Evolutionary conservation across 2,113 vertebrate species (phyloP).

Genomic region (Macquaria australasica): DNA sequence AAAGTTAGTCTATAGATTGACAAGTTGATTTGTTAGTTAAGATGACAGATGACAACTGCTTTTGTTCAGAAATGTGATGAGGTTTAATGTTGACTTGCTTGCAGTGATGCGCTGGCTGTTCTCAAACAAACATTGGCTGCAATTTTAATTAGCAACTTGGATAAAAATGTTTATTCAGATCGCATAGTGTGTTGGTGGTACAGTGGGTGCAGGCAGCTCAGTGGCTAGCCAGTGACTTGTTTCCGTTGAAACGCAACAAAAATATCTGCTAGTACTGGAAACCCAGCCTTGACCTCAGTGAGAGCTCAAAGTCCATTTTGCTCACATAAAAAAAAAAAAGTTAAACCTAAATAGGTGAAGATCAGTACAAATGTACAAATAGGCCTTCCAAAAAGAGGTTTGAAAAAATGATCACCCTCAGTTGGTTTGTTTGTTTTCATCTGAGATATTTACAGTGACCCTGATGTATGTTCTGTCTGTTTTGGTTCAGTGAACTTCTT

Average conservation of each 20-base stretch:
- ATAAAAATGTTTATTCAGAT: slow-evolving; percentile 43
- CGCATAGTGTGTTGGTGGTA: slow-evolving; percentile 13
- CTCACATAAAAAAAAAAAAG: not conserved
- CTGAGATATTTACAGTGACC: not conserved
- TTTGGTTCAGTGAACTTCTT: slow-evolving; percentile 15
- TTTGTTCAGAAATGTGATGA: slow-evolving; percentile 2
- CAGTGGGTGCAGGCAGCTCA: slow-evolving; percentile 31
- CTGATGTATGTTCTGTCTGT: not conserved
- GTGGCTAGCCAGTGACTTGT: not conserved
- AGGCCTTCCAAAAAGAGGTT: not conserved
- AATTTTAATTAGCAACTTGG: slow-evolving; percentile 14
- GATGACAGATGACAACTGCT: not conserved
- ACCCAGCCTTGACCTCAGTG: slow-evolving; percentile 11
- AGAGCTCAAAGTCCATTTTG: slow-evolving; percentile 12
- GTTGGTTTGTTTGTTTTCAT: slow-evolving; percentile 1
- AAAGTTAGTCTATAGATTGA: not conserved
- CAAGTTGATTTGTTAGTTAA: not conserved
- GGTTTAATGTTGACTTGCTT: slow-evolving; percentile 4
- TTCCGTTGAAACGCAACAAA: slow-evolving; percentile 18
- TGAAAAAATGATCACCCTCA: not conserved
- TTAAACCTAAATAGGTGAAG: not conserved
- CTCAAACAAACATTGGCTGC: slow-evolving; percentile 13
- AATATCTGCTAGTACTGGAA: not conserved
- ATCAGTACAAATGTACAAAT: not conserved
- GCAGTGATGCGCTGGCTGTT: not conserved